Base-by-base conservation (phyloP, 1,140 invertebrate genomes). In the Hesperophylax magnus region DNA sequence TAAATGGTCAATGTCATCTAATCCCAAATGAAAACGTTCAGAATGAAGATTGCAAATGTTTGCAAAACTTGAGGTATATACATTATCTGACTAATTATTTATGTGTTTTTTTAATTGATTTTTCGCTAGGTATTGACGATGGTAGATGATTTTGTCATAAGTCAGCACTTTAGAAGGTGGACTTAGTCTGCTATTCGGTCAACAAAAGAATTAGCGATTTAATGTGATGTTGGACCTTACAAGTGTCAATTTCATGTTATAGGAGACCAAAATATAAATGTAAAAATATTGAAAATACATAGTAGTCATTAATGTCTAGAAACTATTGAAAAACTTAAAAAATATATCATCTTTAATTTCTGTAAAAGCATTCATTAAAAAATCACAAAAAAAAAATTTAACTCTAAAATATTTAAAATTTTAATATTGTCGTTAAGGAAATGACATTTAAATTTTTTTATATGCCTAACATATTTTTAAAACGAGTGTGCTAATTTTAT, bases 171-270 rank as follows among this genome's bases (percentile, higher is more conserved):
- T 77, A 77, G 60, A 53, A 14, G 17, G 39, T 24, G 53, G 76
- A 65, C 76, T 15, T 77, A 65, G 58, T 65, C 60, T 3, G 20
- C 60, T 52, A 18, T 53, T 47, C 71, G 39, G 34, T 52, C 53
- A 76, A n/a, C 72, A 60, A 34, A 24, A 78, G 61, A 76, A 75
- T 71, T 83, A 83, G 82, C 82, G 76, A 83, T 67, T 80, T 65
- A 78, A 82, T 75, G 79, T 83, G 82, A 81, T 76, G 82, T 83
- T 79, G 82, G 67, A 83, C 79, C 82, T 83, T 83, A 83, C 82
- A 83, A 83, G 79, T 81, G 82, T 83, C 82, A 83, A 83, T 83
- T 83, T 83, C 79, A 77, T 83, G 79, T 83, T 60, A 81, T 83
- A 83, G 82, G 65, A 83, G 82, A 83, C 82, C 82, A 83, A 83